These are phyloP conservation scores for Propithecus perrieri DNA, from an alignment of 2,797 vertebrate species.

Conservation along the genomic window DNA sequence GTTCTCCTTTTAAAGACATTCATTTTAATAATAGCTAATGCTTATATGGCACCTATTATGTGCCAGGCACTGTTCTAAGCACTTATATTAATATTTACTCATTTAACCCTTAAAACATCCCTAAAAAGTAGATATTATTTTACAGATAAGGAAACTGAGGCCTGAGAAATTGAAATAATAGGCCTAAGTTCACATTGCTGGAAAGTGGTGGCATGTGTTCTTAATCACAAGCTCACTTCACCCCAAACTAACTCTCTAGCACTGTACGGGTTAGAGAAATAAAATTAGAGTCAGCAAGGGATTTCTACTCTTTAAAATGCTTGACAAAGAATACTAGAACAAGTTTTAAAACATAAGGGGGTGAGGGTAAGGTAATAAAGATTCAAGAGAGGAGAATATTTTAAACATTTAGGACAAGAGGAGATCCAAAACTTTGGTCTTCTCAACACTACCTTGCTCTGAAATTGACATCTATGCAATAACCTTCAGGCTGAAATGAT, in stretches of 20 bases:
- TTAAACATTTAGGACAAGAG: slow-evolving; percentile 23
- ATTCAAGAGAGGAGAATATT: slow-evolving; percentile 27
- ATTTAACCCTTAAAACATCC: slow-evolving; percentile 55
- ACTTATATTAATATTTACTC: background rate
- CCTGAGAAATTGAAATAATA: background rate
- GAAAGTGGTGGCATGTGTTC: background rate
- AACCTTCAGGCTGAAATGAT: slow-evolving; percentile 51
- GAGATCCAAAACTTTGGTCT: slow-evolving; percentile 21
- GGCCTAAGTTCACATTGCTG: background rate
- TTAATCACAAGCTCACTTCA: slow-evolving; percentile 17
- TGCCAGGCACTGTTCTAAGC: background rate
- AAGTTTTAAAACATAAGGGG: slow-evolving; percentile 29
- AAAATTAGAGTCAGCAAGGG: background rate
- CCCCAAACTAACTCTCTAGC: slow-evolving; percentile 38
- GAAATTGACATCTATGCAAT: slow-evolving; percentile 49
- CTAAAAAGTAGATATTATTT: background rate
- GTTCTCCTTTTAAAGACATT: slow-evolving; percentile 17
- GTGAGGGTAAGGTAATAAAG: background rate
- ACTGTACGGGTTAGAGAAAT: slow-evolving; percentile 2
- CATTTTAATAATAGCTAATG: slow-evolving; percentile 31
- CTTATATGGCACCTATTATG: background rate
- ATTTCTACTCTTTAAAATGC: slow-evolving; percentile 25
- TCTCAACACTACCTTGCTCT: slow-evolving; percentile 41
- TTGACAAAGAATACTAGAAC: slow-evolving; percentile 19
- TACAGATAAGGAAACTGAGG: background rate